phyloP scores from a whole-genome alignment of 2,797 vertebrate species.

The Pelodytes ibericus region DNA sequence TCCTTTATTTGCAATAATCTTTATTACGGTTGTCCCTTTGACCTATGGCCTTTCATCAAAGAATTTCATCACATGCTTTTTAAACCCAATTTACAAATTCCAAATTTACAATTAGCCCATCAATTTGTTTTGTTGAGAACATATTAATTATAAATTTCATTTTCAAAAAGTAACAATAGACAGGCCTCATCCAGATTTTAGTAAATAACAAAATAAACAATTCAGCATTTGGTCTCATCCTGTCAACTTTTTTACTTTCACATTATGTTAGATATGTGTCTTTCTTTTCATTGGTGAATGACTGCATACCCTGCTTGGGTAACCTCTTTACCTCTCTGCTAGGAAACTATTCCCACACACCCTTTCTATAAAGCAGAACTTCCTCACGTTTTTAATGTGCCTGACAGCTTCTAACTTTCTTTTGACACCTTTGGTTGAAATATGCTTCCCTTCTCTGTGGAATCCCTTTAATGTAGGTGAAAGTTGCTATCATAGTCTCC shows the following conservation, averaged over 20 bases:
- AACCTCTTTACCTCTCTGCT: not conserved
- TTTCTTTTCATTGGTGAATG: not conserved
- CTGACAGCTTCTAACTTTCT: not conserved
- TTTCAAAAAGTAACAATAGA: no score
- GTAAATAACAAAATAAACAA: no score
- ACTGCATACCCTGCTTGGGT: not conserved
- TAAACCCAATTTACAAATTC: not conserved
- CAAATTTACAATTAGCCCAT: no score
- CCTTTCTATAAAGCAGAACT: not conserved
- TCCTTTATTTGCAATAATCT: not conserved
- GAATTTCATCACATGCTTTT: not conserved
- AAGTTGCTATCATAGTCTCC: not conserved
- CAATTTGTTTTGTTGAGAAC: no score
- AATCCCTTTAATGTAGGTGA: constrained; percentile 20
- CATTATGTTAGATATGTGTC: not conserved
- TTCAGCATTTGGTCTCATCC: not conserved
- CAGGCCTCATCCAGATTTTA: no score
- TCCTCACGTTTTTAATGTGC: not conserved
- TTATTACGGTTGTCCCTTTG: not conserved
- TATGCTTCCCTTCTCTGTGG: not conserved
- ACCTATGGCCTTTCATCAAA: not conserved
- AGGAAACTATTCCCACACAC: not conserved
- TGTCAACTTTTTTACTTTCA: not conserved
- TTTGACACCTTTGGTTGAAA: not conserved
- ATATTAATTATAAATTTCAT: no score